A percentile compares a stretch with the other conserved stretches of the same genome.
Evolutionary conservation across 2,888 invertebrate genomes (phyloP).

Genomic region (Rugalucina vietnamica): DNA sequence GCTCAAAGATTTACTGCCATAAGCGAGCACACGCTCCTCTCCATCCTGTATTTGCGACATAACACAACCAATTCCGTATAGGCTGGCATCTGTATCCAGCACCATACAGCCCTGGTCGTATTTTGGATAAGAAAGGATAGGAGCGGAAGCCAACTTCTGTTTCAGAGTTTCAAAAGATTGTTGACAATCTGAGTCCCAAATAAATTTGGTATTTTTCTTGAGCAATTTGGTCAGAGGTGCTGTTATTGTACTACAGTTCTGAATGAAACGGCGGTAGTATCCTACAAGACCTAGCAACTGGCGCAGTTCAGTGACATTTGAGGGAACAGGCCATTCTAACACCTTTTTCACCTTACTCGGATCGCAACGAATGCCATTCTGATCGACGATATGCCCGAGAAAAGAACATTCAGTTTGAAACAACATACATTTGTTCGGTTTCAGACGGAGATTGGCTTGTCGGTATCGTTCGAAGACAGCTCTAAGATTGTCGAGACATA

Average conservation of each 20-base stretch:
- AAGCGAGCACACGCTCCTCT: slow-evolving; percentile 62
- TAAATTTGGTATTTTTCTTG: slow-evolving; percentile 34
- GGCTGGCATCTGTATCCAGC: slow-evolving; percentile 66
- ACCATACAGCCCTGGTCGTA: slow-evolving; percentile 39
- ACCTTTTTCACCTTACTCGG: slow-evolving; percentile 4
- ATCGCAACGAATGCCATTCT: slow-evolving; percentile 16
- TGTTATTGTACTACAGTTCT: slow-evolving; percentile 17
- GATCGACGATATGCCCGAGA: slow-evolving; percentile 31
- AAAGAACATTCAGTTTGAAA: slow-evolving; percentile 27
- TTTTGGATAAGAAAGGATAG: slow-evolving; percentile 51
- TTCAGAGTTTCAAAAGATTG: slow-evolving; percentile 49
- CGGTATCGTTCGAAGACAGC: slow-evolving; percentile 56
- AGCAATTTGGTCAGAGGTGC: slow-evolving; percentile 27
- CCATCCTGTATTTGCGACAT: slow-evolving; percentile 60
- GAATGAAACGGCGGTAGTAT: slow-evolving; percentile 53
- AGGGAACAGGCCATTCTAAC: slow-evolving; percentile 8
- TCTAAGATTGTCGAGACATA: slow-evolving; percentile 40
- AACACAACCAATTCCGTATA: slow-evolving; percentile 60
- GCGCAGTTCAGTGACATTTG: slow-evolving; percentile 14
- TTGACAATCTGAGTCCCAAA: slow-evolving; percentile 46
- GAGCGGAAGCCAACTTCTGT: slow-evolving; percentile 26
- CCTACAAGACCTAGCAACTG: slow-evolving; percentile 24
- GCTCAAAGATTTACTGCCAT: slow-evolving; percentile 52
- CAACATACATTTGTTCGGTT: slow-evolving; percentile 64
- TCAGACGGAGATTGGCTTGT: slow-evolving; percentile 61